phyloP scores from a whole-genome alignment of 2,113 vertebrate genomes.

The Psammodynastes pulverulentus region DNA sequence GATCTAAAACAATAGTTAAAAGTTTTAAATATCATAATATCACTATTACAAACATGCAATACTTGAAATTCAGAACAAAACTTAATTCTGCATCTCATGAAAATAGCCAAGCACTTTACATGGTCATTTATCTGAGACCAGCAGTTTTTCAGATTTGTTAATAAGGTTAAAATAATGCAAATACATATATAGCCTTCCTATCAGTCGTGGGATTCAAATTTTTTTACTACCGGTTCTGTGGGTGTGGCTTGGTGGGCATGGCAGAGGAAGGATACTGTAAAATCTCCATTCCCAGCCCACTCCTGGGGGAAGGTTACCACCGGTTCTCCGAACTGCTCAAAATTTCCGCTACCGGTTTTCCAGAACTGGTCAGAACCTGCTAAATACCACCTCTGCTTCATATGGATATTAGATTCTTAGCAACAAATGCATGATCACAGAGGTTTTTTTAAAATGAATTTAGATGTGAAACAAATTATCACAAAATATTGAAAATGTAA shows the following conservation, averaged over 20 bases:
- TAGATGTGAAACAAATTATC: neutral
- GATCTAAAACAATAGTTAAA: neutral
- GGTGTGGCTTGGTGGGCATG: too few species aligned
- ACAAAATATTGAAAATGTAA: neutral
- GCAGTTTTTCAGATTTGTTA: neutral
- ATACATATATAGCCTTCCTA: neutral
- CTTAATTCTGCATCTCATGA: neutral
- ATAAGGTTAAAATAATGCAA: neutral
- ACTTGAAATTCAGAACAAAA: neutral
- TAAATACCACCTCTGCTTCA: too few species aligned
- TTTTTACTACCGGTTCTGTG: too few species aligned
- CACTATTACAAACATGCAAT: neutral
- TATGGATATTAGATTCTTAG: neutral
- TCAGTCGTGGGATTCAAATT: too few species aligned
- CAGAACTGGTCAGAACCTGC: too few species aligned
- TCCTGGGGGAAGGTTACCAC: too few species aligned
- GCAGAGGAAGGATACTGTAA: too few species aligned
- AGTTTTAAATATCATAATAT: neutral
- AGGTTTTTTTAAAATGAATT: neutral
- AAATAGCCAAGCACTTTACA: neutral
- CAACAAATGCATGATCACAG: neutral
- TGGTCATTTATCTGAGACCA: neutral
- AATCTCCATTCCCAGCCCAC: too few species aligned
- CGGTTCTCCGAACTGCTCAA: too few species aligned
- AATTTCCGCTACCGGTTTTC: too few species aligned